Conservation (phyloP, 2,113 vertebrate genomes). For the Hymenochirus boettgeri region DNA sequence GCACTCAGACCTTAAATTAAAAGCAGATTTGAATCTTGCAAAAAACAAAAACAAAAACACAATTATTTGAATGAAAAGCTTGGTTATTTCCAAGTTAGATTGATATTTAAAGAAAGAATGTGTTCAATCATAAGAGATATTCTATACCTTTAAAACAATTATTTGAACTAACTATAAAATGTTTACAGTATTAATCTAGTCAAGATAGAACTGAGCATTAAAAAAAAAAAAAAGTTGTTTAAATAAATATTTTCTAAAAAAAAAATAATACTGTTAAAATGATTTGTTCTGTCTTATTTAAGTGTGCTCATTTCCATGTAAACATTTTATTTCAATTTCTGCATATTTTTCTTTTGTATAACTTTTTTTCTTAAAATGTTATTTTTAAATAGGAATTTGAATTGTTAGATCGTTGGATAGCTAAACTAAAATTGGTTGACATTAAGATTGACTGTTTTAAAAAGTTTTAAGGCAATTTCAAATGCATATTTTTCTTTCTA, state of each 20-base stretch:
- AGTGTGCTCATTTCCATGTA: conserved; percentile 29
- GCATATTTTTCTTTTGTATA: conserved; percentile 40
- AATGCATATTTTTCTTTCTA: too few relatives aligned
- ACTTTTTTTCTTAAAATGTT: conserved; percentile 32
- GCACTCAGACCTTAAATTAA: too few relatives aligned
- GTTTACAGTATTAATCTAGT: conserved; percentile 21
- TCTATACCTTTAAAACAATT: too few relatives aligned
- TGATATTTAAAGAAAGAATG: too few relatives aligned
- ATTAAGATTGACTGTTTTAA: too few relatives aligned
- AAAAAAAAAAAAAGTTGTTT: conserved; percentile 3
- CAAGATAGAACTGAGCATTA: conserved; percentile 14
- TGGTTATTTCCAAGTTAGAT: too few relatives aligned
- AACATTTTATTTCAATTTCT: conserved; percentile 38
- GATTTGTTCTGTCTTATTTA: conserved; percentile 30
- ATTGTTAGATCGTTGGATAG: conserved; percentile 29
- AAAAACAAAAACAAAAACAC: too few relatives aligned
- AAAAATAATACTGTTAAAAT: conserved; percentile 26
- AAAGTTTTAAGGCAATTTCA: too few relatives aligned
- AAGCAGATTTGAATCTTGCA: too few relatives aligned
- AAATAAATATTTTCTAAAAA: conserved; percentile 23
- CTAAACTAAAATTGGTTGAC: background rate
- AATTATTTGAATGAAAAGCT: too few relatives aligned
- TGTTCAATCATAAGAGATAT: too few relatives aligned
- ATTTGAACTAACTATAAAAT: too few relatives aligned
- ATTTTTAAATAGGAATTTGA: conserved; percentile 33